phyloP scores from a whole-genome alignment of 2,113 vertebrate species.

The Sclerurus mexicanus region DNA sequence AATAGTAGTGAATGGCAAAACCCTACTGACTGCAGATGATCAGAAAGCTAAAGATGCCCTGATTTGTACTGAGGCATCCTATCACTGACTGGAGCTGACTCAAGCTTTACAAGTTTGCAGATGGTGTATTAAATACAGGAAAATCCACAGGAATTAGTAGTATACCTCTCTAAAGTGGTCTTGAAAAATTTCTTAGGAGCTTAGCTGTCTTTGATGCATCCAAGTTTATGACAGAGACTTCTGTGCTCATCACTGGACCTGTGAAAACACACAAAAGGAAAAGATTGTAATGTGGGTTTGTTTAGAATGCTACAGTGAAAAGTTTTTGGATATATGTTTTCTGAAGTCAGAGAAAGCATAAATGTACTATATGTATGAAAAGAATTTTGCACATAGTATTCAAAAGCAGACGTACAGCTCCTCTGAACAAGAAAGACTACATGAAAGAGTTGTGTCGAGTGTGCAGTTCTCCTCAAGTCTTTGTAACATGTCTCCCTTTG shows the following conservation, averaged over 20 bases:
- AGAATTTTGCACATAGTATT: not conserved
- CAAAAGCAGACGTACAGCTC: not conserved
- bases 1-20: not conserved
- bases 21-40: not conserved
- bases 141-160: not conserved
- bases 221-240: not conserved
- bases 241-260: not conserved
- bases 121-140: not conserved
- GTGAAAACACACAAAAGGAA: not conserved
- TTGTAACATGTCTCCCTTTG: not conserved
- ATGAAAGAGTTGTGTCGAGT: not conserved
- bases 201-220: not conserved
- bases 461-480: not conserved
- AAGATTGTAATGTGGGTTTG: not conserved
- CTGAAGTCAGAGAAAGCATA: not conserved
- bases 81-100: not conserved
- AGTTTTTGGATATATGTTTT: not conserved
- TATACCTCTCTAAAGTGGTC: not conserved
- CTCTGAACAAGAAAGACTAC: not conserved
- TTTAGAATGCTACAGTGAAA: not conserved
- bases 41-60: not conserved
- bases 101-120: not conserved
- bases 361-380: not conserved
- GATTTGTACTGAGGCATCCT: not conserved
- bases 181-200: not conserved